These are phyloP conservation scores for Drosophila albomicans DNA, from an alignment of 1,140 invertebrate species.

Conservation along the genomic window DNA sequence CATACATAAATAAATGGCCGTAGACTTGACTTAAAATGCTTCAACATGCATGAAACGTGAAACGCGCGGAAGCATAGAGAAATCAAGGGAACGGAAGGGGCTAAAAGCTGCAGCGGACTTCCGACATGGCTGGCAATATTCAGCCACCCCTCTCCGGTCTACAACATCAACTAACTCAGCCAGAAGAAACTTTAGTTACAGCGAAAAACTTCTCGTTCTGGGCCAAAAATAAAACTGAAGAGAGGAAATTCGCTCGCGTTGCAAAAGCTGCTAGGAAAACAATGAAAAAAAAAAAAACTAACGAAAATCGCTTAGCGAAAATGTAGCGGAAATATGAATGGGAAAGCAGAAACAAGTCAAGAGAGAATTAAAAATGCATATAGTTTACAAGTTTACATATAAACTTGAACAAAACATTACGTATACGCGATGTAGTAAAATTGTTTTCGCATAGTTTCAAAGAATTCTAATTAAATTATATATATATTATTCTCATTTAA, in stretches of 20 bases:
- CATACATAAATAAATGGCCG: conserved; percentile 47
- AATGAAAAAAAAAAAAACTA: conserved; percentile 26
- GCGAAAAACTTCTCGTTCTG: conserved; percentile 34
- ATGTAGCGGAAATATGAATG: conserved; percentile 43
- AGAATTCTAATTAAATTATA: neutral
- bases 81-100: neutral
- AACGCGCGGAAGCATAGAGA: neutral
- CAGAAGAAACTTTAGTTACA: conserved; percentile 38
- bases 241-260: conserved; percentile 46
- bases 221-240: conserved; percentile 29
- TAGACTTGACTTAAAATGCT: conserved; percentile 34
- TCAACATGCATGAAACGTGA: conserved; percentile 4
- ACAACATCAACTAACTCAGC: conserved; percentile 20
- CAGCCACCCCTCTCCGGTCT: neutral
- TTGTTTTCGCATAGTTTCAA: neutral
- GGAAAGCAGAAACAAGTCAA: neutral
- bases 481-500: too few relatives aligned
- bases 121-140: conserved; percentile 19
- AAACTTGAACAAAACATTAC: conserved; percentile 1
- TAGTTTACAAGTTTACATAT: conserved; percentile 14
- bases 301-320: conserved; percentile 49
- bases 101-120: conserved; percentile 24
- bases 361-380: conserved; percentile 23
- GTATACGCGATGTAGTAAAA: conserved; percentile 18
- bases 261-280: conserved; percentile 24